Conservation (phyloP, 2,113 vertebrate species). For the Peromyscus californicus region DNA sequence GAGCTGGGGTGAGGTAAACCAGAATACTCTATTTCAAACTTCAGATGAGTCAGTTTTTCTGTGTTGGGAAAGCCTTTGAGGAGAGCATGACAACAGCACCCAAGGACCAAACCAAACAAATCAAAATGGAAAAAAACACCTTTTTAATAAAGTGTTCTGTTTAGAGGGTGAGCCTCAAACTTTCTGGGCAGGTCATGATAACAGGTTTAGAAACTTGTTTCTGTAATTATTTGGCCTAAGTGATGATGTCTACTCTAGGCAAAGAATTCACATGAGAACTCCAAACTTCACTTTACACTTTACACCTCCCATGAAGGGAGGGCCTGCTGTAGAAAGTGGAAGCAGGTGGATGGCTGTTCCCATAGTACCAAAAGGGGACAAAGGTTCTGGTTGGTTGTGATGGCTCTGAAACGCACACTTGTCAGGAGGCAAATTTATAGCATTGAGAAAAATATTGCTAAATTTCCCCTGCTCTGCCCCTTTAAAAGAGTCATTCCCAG, state of each 20-base stretch:
- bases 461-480: constrained; percentile 83
- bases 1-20: not conserved
- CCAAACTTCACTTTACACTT: constrained; percentile 33
- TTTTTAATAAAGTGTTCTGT: constrained; percentile 15
- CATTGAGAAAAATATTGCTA: constrained; percentile 86
- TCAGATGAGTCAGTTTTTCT: constrained; percentile 47
- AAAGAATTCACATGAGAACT: not conserved
- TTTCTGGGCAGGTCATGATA: not conserved
- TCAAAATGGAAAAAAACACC: not conserved
- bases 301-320: not conserved
- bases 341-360: constrained; percentile 15
- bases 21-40: constrained; percentile 38
- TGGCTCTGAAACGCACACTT: constrained; percentile 77
- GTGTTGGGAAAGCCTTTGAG: not conserved
- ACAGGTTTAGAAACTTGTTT: constrained; percentile 45
- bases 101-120: not conserved
- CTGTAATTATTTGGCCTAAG: constrained; percentile 42
- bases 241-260: not conserved
- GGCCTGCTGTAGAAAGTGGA: not conserved
- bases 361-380: constrained; percentile 62
- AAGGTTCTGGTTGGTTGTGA: constrained; percentile 57
- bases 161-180: not conserved
- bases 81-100: not conserved
- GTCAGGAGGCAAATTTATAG: constrained; percentile 89
- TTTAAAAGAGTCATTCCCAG: constrained; percentile 93